A percentile compares a stretch with the other conserved stretches of the same genome.
These are phyloP conservation scores for Sturnira hondurensis DNA, from an alignment of 2,113 vertebrate species.

Conservation along the genomic window DNA sequence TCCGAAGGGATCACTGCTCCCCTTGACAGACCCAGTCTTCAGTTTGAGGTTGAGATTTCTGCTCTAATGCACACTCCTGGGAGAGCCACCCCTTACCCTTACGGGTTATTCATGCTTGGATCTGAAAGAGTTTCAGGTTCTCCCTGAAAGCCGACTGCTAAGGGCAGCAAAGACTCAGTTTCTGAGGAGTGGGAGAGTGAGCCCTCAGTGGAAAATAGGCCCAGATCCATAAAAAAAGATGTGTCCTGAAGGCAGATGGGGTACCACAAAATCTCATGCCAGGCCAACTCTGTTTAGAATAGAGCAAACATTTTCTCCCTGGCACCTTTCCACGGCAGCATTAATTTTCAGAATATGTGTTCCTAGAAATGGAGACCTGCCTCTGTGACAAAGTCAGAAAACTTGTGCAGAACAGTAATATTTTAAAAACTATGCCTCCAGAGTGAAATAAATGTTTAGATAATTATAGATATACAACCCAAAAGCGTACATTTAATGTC, in stretches of 20 bases:
- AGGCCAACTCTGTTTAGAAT: background rate
- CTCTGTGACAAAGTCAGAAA: background rate
- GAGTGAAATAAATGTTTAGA: background rate
- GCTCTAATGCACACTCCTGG: background rate
- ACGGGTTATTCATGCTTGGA: background rate
- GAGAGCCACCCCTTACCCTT: background rate
- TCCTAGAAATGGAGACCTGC: background rate
- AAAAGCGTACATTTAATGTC: background rate
- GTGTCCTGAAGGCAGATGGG: background rate
- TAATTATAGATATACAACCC: background rate
- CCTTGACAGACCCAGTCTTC: background rate
- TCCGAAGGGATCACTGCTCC: background rate
- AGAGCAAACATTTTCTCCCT: background rate
- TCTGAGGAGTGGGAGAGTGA: background rate
- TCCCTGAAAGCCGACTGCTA: background rate
- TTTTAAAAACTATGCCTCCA: background rate
- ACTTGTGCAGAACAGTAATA: background rate
- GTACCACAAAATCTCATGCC: background rate
- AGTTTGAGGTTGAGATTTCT: background rate
- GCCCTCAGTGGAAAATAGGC: background rate
- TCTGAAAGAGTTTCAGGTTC: background rate
- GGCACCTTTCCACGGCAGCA: background rate
- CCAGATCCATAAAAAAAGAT: background rate
- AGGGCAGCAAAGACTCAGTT: background rate
- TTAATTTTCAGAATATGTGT: background rate